These are phyloP conservation scores for Clanis bilineata DNA, from an alignment of 2,888 invertebrate species.

Conservation along the genomic window DNA sequence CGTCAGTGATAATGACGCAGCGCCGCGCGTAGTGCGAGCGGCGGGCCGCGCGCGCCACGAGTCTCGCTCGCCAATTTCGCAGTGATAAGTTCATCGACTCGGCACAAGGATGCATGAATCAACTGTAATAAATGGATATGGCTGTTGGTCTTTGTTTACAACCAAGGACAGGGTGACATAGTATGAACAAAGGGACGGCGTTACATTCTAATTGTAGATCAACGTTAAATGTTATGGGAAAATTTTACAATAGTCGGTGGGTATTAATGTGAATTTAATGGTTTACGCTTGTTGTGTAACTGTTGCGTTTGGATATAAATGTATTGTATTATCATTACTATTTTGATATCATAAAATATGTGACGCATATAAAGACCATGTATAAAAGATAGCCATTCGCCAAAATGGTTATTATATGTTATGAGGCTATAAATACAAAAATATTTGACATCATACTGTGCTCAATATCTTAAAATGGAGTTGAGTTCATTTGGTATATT, in stretches of 20 bases:
- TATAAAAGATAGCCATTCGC: neutral
- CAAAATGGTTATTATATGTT: neutral
- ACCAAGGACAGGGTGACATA: slow-evolving; percentile 28
- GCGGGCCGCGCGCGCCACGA: slow-evolving; percentile 57
- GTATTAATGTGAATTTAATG: neutral
- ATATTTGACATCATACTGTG: neutral
- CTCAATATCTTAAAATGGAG: neutral
- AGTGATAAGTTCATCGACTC: slow-evolving; percentile 78
- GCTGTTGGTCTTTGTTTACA: slow-evolving; percentile 45
- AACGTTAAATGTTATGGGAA: neutral
- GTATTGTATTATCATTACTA: neutral
- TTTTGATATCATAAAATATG: neutral
- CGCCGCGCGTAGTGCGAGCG: slow-evolving; percentile 34
- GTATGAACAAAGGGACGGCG: slow-evolving; percentile 8
- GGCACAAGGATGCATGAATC: slow-evolving; percentile 57
- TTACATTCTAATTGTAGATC: neutral
- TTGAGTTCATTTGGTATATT: neutral
- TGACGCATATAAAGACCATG: neutral
- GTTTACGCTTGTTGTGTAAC: neutral
- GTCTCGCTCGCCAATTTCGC: slow-evolving; percentile 76
- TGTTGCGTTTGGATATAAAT: neutral
- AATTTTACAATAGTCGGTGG: neutral
- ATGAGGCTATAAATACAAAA: neutral
- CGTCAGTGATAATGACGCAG: slow-evolving; percentile 1
- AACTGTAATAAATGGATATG: slow-evolving; percentile 55